Conservation (phyloP, 2,113 vertebrate genomes). For the Dipodomys ordii region DNA sequence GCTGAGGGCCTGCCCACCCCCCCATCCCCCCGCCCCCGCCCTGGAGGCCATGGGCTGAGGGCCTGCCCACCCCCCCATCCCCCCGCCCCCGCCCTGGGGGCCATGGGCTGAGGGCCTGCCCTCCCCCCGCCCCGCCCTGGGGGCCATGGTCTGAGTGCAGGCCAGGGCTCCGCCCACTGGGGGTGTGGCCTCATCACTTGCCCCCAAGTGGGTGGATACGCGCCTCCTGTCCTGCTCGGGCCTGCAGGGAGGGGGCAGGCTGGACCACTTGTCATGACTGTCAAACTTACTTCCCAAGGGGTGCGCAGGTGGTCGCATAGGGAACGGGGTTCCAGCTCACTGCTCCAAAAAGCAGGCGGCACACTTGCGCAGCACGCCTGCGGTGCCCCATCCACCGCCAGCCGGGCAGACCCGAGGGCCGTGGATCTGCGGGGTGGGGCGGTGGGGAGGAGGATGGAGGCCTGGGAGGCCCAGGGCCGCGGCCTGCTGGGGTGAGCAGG, state of each 20-base stretch:
- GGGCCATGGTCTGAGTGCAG: rapidly evolving
- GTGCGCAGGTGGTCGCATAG: rapidly evolving
- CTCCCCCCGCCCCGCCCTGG: background rate
- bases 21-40: background rate
- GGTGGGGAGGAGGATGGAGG: too few relatives aligned
- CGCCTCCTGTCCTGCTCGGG: too few relatives aligned
- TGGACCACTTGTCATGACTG: background rate
- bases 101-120: too few relatives aligned
- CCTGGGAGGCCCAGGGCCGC: too few relatives aligned
- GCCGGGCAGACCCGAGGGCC: too few relatives aligned
- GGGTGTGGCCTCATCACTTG: too few relatives aligned
- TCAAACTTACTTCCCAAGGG: background rate
- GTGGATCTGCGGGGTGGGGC: too few relatives aligned
- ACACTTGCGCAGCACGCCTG: rapidly evolving
- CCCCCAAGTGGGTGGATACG: background rate
- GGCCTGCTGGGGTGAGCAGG: too few relatives aligned
- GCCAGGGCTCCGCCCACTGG: background rate
- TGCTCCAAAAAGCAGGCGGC: rapidly evolving
- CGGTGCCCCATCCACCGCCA: background rate
- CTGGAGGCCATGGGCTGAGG: too few relatives aligned
- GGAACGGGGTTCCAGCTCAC: rapidly evolving
- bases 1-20: too few relatives aligned
- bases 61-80: background rate
- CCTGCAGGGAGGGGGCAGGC: background rate
- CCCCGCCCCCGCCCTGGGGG: rapidly evolving